Conservation (phyloP, 2,888 invertebrate species). For the Phaonia tiefii region DNA sequence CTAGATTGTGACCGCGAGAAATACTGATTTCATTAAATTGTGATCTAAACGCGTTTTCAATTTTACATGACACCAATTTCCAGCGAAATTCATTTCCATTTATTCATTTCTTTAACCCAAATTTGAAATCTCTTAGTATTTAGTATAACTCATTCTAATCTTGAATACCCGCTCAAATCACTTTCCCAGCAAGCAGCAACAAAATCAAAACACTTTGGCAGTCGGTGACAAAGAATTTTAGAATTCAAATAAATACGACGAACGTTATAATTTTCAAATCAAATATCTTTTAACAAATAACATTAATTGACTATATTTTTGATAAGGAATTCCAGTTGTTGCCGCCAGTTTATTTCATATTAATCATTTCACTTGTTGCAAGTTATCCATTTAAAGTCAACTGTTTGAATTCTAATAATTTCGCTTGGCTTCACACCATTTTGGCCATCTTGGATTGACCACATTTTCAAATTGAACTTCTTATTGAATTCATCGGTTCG, state of each 20-base stretch:
- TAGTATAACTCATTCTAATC: not conserved
- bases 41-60: not conserved
- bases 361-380: constrained; percentile 22
- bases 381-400: constrained; percentile 6
- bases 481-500: not conserved
- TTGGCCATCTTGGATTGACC: not conserved
- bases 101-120: constrained; percentile 14
- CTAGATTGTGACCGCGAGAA: too few relatives aligned
- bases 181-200: too few relatives aligned
- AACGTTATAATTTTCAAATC: too few relatives aligned
- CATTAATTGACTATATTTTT: too few relatives aligned
- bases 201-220: too few relatives aligned
- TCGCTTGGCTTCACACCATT: not conserved
- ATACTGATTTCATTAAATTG: not conserved
- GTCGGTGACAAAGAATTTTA: too few relatives aligned
- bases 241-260: too few relatives aligned
- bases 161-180: not conserved
- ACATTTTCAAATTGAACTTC: constrained; percentile 2
- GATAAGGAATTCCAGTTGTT: constrained; percentile 10
- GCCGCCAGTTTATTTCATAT: not conserved
- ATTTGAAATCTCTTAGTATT: too few relatives aligned
- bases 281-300: too few relatives aligned
- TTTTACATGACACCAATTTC: constrained; percentile 2
- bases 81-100: not conserved
- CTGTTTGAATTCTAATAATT: constrained; percentile 2